phyloP scores from a whole-genome alignment of 2,797 vertebrate species.

The Chaetophractus vellerosus region DNA sequence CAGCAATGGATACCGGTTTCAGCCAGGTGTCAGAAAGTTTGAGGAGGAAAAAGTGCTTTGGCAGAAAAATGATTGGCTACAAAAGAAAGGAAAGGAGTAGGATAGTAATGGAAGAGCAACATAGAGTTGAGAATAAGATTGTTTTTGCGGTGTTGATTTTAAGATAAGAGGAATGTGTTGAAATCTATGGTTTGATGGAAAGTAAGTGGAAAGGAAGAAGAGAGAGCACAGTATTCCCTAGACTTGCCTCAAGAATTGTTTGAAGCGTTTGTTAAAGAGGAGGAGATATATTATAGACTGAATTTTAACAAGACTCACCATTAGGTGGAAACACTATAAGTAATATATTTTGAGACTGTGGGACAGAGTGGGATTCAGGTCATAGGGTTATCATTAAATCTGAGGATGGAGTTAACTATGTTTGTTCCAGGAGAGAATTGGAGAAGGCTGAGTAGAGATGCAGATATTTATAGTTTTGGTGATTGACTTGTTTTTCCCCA shows the following conservation, averaged over 20 bases:
- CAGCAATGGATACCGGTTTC: not conserved
- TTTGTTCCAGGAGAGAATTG: not conserved
- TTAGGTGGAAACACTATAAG: not conserved
- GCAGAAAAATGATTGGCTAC: not conserved
- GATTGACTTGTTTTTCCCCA: not conserved
- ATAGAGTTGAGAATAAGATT: not conserved
- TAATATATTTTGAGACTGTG: conserved; percentile 13
- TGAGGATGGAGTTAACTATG: not conserved
- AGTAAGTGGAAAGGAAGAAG: not conserved
- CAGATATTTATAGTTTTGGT: not conserved
- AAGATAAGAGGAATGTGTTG: not conserved
- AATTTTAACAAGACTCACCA: not conserved
- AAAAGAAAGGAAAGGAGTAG: not conserved
- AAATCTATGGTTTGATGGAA: not conserved
- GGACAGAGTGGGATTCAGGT: not conserved
- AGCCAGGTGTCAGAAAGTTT: not conserved
- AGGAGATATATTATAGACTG: not conserved
- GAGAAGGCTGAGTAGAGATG: not conserved
- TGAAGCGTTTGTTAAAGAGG: conserved; percentile 20
- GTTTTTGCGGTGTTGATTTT: not conserved
- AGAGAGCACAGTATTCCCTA: not conserved
- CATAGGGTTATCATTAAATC: not conserved
- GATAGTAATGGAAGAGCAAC: not conserved
- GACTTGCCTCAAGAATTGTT: not conserved
- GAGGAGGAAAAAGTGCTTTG: not conserved